phyloP scores from a whole-genome alignment of 2,888 invertebrate genomes.

The Eulithis prunata region DNA sequence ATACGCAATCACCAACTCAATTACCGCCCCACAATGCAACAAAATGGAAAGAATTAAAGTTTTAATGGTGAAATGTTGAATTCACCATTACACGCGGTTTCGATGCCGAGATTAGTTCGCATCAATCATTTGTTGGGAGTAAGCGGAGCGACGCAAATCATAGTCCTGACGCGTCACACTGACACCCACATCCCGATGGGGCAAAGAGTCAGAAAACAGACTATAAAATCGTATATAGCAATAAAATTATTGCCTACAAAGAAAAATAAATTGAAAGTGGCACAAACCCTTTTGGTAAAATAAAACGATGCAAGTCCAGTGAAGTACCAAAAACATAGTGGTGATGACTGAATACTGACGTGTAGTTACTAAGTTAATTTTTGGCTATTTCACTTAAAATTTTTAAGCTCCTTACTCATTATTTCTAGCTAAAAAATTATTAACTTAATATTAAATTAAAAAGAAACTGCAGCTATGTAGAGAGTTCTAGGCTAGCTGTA shows the following conservation, averaged over 20 bases:
- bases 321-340: too few relatives aligned
- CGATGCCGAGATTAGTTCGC: constrained; percentile 71
- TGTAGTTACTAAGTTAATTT: too few relatives aligned
- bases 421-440: too few relatives aligned
- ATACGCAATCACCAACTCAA: constrained; percentile 40
- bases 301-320: too few relatives aligned
- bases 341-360: too few relatives aligned
- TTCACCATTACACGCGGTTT: constrained; percentile 68
- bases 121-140: constrained; percentile 75
- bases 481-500: too few relatives aligned
- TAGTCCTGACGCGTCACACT: constrained; percentile 74
- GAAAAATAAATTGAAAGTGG: too few relatives aligned
- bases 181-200: constrained; percentile 73
- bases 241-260: neutral
- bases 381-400: too few relatives aligned
- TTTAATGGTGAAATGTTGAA: constrained; percentile 51
- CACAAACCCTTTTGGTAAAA: too few relatives aligned
- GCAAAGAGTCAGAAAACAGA: constrained; percentile 25
- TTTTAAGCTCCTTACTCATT: too few relatives aligned
- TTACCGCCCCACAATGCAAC: constrained; percentile 45
- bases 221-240: neutral
- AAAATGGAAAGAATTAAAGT: constrained; percentile 53
- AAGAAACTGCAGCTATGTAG: too few relatives aligned
- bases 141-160: constrained; percentile 81
- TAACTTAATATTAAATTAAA: too few relatives aligned